Conservation (phyloP, 23 tunicate genomes). For the Styela clava region DNA sequence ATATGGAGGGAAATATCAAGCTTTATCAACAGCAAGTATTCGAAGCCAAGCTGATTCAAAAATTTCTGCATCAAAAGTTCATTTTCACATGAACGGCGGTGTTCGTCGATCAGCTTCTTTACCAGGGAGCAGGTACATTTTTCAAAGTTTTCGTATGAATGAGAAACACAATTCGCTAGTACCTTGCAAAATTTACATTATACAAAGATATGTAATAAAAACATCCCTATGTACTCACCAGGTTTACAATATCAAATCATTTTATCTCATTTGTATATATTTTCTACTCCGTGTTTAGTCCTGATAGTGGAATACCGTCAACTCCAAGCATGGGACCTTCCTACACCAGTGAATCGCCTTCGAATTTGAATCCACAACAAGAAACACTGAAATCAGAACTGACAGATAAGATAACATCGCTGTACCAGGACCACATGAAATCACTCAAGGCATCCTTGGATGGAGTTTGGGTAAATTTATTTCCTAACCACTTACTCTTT, state of each 20-base stretch:
- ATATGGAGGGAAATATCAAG: slow-evolving; percentile 23
- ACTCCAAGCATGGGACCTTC: slow-evolving; percentile 43
- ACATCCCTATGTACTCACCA: too few species aligned
- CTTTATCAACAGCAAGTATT: slow-evolving; percentile 3
- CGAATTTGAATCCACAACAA: slow-evolving; percentile 4
- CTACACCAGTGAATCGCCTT: slow-evolving; percentile 24
- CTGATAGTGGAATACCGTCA: slow-evolving; percentile 85
- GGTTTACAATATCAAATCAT: too few species aligned
- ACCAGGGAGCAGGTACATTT: neutral
- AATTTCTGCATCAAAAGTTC: slow-evolving; percentile 26
- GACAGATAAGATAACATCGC: slow-evolving; percentile 33
- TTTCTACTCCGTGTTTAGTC: too few species aligned
- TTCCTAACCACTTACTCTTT: too few species aligned
- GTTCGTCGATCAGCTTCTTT: neutral
- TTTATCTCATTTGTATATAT: too few species aligned
- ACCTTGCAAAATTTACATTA: too few species aligned
- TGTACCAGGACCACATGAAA: slow-evolving; percentile 52
- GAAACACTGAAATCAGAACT: slow-evolving; percentile 43
- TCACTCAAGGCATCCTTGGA: slow-evolving; percentile 49
- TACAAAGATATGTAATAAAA: too few species aligned
- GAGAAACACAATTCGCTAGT: too few species aligned
- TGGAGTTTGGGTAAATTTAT: slow-evolving; percentile 59
- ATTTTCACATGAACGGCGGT: slow-evolving; percentile 13
- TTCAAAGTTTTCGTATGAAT: too few species aligned
- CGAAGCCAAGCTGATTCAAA: slow-evolving; percentile 23